A percentile compares a stretch with the other conserved stretches of the same genome.
Conservation (phyloP, 2,797 vertebrate genomes). For the Sphenodon punctatus region DNA sequence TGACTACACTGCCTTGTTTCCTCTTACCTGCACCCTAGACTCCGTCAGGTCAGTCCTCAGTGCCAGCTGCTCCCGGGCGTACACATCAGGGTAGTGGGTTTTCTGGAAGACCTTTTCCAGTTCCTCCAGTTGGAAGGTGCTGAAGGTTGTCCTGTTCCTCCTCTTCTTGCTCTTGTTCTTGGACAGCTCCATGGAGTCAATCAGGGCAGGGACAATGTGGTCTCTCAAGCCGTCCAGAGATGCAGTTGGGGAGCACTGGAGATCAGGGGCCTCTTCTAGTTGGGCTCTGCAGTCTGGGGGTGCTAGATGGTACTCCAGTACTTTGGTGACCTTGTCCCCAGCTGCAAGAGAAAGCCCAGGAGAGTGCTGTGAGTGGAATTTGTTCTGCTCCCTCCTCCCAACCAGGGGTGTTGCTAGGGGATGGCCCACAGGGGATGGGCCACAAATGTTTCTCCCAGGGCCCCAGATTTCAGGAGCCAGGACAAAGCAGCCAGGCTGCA, state of each 20-base stretch:
- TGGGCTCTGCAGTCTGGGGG: conserved; percentile 75
- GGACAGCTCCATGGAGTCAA: conserved; percentile 79
- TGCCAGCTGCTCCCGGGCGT: conserved; percentile 91
- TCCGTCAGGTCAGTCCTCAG: conserved; percentile 90
- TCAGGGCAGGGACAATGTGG: conserved; percentile 65
- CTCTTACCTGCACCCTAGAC: conserved; percentile 89
- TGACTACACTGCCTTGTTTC: accelerated
- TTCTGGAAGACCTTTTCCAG: conserved; percentile 95
- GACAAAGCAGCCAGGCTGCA: too few species aligned
- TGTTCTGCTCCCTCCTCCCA: too few species aligned
- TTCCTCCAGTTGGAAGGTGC: conserved; percentile 93
- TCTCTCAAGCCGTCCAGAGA: conserved; percentile 64
- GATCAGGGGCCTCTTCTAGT: conserved; percentile 61
- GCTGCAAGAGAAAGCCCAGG: conserved; percentile 68
- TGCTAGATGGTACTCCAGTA: conserved; percentile 76
- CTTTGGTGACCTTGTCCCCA: conserved; percentile 82
- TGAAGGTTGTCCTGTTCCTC: conserved; percentile 93
- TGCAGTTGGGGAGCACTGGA: conserved; percentile 68
- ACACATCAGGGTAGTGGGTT: conserved; percentile 92
- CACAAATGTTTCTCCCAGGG: background rate
- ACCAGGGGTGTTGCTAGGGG: too few species aligned
- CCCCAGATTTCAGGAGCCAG: too few species aligned
- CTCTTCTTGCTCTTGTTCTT: conserved; percentile 90
- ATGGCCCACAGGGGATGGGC: conserved; percentile 22
- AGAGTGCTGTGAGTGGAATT: background rate